Evolutionary conservation across 2,888 invertebrate genomes (phyloP).

Genomic region (Drosophila pseudotalamancana): DNA sequence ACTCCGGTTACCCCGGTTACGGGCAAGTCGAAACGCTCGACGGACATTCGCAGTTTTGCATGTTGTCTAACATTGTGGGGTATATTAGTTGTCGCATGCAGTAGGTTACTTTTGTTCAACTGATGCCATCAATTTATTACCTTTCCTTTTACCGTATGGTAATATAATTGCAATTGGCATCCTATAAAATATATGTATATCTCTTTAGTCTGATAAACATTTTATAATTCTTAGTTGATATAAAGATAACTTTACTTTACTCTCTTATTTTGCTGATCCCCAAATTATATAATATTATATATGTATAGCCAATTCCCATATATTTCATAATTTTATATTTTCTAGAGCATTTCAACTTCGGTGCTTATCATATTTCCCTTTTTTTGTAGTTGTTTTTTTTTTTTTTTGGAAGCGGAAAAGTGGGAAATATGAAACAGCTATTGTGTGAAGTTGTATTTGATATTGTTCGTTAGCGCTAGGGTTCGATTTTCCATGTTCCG

Average conservation of each 20-base stretch:
- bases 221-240: too few relatives aligned
- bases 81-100: background rate
- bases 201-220: too few relatives aligned
- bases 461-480: conserved; percentile 29
- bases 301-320: too few relatives aligned
- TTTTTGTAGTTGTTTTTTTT: background rate
- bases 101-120: background rate
- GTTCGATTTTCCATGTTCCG: conserved; percentile 6
- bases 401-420: conserved; percentile 5
- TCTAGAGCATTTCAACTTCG: background rate
- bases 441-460: conserved; percentile 23
- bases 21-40: background rate
- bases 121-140: too few relatives aligned
- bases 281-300: too few relatives aligned
- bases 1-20: conserved; percentile 6
- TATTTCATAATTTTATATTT: too few relatives aligned
- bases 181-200: too few relatives aligned
- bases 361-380: too few relatives aligned
- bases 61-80: conserved; percentile 1
- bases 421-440: conserved; percentile 44
- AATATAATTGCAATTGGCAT: too few relatives aligned
- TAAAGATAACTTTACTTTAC: too few relatives aligned
- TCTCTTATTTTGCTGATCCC: too few relatives aligned
- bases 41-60: conserved; percentile 16
- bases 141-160: too few relatives aligned